These are phyloP conservation scores for Cotesia vestalis DNA, from an alignment of 1,140 invertebrate genomes.

Conservation along the genomic window DNA sequence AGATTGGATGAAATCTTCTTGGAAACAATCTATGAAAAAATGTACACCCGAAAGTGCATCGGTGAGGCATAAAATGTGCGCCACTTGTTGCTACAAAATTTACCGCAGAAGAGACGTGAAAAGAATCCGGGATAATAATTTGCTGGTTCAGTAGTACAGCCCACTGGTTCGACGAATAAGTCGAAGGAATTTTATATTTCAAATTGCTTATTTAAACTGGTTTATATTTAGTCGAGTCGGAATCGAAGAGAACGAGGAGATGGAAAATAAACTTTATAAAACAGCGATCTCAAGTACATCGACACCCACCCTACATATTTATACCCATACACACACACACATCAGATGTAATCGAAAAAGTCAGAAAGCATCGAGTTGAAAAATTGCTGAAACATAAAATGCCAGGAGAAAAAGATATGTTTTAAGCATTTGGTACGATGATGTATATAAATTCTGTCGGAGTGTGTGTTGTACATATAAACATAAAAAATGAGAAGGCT, in stretches of 20 bases:
- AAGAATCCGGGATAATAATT: slow-evolving; percentile 21
- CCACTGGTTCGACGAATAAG: slow-evolving; percentile 5
- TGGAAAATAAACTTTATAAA: background rate
- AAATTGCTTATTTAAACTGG: slow-evolving; percentile 6
- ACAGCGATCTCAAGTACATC: background rate
- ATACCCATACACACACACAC: background rate
- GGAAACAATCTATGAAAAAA: background rate
- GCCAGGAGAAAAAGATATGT: slow-evolving; percentile 7
- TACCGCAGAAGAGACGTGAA: slow-evolving; percentile 5
- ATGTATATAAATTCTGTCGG: background rate
- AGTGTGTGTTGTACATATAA: background rate
- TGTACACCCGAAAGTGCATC: background rate
- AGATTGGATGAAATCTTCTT: too few species aligned
- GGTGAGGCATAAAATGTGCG: slow-evolving; percentile 22
- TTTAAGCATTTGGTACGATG: background rate
- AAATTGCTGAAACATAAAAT: slow-evolving; percentile 7
- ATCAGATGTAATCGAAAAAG: background rate
- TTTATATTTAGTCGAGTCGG: background rate
- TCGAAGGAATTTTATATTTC: background rate
- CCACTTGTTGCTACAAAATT: slow-evolving; percentile 35
- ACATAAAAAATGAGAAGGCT: slow-evolving; percentile 4
- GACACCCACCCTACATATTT: background rate
- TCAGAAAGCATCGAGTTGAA: background rate
- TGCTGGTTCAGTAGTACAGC: background rate
- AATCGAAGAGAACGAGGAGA: background rate